phyloP scores from a whole-genome alignment of 2,888 invertebrate species.

The Carterocephalus palaemon region DNA sequence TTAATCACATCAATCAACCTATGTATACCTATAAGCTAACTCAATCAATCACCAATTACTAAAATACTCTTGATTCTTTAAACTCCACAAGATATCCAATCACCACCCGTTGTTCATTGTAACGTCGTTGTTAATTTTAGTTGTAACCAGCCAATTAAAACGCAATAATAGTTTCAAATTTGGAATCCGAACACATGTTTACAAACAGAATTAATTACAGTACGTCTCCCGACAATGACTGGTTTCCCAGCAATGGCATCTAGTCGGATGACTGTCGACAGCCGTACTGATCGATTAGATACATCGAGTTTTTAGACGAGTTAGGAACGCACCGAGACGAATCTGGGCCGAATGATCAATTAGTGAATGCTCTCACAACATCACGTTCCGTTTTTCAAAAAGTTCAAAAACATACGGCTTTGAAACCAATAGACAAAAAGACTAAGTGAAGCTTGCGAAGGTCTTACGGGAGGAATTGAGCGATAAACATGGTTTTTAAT shows the following conservation, averaged over 20 bases:
- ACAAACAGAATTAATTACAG: slow-evolving; percentile 40
- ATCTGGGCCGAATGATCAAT: slow-evolving; percentile 51
- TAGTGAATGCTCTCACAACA: slow-evolving; percentile 68
- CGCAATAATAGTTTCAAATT: slow-evolving; percentile 37
- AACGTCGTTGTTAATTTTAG: slow-evolving; percentile 7
- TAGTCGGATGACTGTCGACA: slow-evolving; percentile 60
- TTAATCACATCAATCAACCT: no score
- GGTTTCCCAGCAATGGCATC: slow-evolving; percentile 48
- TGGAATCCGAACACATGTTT: slow-evolving; percentile 37
- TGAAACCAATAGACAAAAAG: slow-evolving; percentile 36
- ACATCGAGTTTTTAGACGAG: slow-evolving; percentile 32
- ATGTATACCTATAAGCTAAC: no score
- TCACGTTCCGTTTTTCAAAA: slow-evolving; percentile 52
- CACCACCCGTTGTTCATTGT: slow-evolving; percentile 16
- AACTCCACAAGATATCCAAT: slow-evolving; percentile 9
- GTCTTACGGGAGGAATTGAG: not conserved
- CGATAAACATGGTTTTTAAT: no score
- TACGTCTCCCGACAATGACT: slow-evolving; percentile 26
- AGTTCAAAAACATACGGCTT: slow-evolving; percentile 63
- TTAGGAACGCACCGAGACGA: slow-evolving; percentile 37
- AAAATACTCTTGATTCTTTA: no score
- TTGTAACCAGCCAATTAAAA: slow-evolving; percentile 26
- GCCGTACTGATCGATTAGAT: slow-evolving; percentile 50
- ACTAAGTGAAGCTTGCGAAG: slow-evolving; percentile 5
- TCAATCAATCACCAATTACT: no score